Conservation (phyloP, 2,797 vertebrate genomes). For the Hoplostethus mediterraneus region DNA sequence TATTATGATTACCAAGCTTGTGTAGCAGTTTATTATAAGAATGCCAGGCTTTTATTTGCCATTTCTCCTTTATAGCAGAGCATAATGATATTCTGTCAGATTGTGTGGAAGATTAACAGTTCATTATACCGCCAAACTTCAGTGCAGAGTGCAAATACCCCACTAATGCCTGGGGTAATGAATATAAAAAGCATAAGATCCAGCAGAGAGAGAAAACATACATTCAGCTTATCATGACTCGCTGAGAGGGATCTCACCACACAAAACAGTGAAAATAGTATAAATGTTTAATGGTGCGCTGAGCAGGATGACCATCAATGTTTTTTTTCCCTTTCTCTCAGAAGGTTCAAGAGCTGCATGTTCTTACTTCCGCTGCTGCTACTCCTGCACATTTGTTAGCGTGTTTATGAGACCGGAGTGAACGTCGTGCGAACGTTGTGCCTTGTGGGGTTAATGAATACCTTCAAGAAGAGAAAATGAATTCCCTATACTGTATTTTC, state of each 20-base stretch:
- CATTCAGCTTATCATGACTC: constrained; percentile 59
- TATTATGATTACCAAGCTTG: constrained; percentile 74
- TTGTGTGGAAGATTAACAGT: constrained; percentile 74
- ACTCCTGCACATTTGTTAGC: background rate
- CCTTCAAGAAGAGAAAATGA: too few relatives aligned
- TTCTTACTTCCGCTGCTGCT: constrained; percentile 9
- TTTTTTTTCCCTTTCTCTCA: constrained; percentile 35
- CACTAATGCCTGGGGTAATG: constrained; percentile 77
- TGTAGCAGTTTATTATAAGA: constrained; percentile 69
- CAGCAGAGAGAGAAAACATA: constrained; percentile 65
- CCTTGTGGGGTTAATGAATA: background rate
- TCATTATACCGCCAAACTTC: constrained; percentile 73
- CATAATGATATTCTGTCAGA: constrained; percentile 81
- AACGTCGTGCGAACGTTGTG: background rate
- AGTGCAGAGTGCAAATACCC: constrained; percentile 74
- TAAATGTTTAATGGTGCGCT: constrained; percentile 63
- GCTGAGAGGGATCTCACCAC: constrained; percentile 59
- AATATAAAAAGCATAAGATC: constrained; percentile 69
- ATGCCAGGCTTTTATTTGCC: constrained; percentile 72
- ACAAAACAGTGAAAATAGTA: constrained; percentile 62
- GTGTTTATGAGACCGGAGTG: background rate
- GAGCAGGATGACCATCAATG: constrained; percentile 32
- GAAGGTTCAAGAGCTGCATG: constrained; percentile 21
- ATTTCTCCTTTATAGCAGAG: constrained; percentile 71
- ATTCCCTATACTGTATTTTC: too few relatives aligned